Conservation (phyloP, 2,888 invertebrate genomes). For the Saturnia pavonia region DNA sequence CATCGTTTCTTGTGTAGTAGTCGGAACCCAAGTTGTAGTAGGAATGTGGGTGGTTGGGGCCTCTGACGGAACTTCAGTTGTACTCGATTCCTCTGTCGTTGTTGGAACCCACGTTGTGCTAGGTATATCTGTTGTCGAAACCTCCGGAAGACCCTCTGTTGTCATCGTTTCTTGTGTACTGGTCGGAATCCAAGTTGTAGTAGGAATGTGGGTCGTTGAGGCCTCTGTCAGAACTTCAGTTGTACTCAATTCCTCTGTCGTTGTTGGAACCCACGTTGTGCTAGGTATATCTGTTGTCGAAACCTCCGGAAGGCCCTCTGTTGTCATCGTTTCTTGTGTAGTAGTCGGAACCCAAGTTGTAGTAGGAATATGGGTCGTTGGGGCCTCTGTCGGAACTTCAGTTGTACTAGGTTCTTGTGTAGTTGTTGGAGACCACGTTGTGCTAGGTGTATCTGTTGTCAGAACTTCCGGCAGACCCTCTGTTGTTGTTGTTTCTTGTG, state of each 20-base stretch:
- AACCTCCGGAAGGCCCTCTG: too few species aligned
- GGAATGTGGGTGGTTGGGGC: neutral
- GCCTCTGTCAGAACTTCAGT: too few species aligned
- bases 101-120: neutral
- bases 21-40: neutral
- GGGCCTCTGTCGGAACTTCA: too few species aligned
- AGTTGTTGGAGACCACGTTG: slow-evolving; percentile 3
- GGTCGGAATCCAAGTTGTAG: too few species aligned
- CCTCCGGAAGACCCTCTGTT: neutral
- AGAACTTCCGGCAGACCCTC: neutral
- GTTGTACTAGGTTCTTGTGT: too few species aligned
- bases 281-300: too few species aligned
- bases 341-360: too few species aligned
- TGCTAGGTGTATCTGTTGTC: slow-evolving; percentile 3
- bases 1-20: neutral
- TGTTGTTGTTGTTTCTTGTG: neutral
- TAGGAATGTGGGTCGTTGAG: too few species aligned
- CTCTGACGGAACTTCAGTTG: neutral
- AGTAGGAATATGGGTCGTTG: too few species aligned
- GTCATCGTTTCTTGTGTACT: slow-evolving; percentile 8
- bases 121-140: neutral
- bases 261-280: too few species aligned
- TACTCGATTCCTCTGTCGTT: neutral
- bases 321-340: too few species aligned
- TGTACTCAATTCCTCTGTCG: too few species aligned